These are phyloP conservation scores for Argynnis bischoffii DNA, from an alignment of 2,888 invertebrate species.

Conservation along the genomic window DNA sequence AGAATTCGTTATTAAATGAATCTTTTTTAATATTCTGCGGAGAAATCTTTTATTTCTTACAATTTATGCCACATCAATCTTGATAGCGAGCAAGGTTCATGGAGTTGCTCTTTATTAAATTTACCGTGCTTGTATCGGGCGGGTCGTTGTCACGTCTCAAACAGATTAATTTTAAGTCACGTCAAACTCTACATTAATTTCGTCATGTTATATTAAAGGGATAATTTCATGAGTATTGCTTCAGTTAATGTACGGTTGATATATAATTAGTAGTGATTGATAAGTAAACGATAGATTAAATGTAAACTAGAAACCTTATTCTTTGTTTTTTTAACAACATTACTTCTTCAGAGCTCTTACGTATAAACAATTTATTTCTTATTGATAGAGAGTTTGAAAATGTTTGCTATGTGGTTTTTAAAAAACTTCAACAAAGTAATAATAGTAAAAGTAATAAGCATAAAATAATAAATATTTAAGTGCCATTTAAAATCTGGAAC, in stretches of 20 bases:
- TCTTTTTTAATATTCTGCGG: constrained; percentile 56
- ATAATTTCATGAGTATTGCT: constrained; percentile 22
- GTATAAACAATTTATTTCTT: no score
- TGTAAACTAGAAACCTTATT: background rate
- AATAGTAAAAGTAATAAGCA: no score
- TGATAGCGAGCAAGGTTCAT: constrained; percentile 54
- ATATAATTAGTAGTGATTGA: background rate
- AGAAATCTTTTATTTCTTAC: constrained; percentile 55
- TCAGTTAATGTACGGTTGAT: constrained; percentile 2
- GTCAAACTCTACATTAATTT: constrained; percentile 64
- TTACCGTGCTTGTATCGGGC: constrained; percentile 60
- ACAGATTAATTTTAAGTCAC: constrained; percentile 69
- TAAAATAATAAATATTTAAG: no score
- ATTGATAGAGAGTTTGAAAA: no score
- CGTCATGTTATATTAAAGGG: constrained; percentile 47
- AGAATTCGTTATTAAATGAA: constrained; percentile 36
- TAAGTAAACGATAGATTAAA: background rate
- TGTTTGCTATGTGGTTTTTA: no score
- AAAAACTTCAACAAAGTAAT: no score
- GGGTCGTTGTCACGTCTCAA: constrained; percentile 52
- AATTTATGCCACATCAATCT: constrained; percentile 71
- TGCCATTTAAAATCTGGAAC: background rate
- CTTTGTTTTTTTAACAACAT: background rate
- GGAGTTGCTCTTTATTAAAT: constrained; percentile 72
- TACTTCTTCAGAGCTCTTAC: no score